Evolutionary conservation across 2,888 invertebrate species (phyloP).

Genomic region (Stenurella melanura): DNA sequence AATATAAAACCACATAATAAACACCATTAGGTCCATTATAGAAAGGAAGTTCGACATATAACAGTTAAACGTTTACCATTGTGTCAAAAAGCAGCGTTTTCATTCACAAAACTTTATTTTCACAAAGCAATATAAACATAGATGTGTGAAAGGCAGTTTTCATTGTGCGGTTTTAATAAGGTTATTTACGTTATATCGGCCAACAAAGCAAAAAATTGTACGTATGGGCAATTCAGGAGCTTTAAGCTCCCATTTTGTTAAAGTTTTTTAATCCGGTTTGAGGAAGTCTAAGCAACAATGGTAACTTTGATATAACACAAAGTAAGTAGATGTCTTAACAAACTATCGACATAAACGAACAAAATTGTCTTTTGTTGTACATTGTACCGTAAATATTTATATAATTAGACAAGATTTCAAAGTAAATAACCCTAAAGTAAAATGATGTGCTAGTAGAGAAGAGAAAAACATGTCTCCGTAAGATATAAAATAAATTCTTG

Average conservation of each 20-base stretch:
- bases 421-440: too few species aligned
- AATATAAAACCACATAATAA: constrained; percentile 11
- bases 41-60: constrained; percentile 14
- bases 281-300: constrained; percentile 18
- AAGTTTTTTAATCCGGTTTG: constrained; percentile 40
- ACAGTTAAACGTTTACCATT: constrained; percentile 22
- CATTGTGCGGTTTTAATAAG: constrained; percentile 57
- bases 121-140: constrained; percentile 55
- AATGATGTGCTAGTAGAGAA: too few species aligned
- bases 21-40: constrained; percentile 23
- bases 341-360: not conserved
- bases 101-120: constrained; percentile 42
- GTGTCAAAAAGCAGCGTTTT: constrained; percentile 42
- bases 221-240: not conserved
- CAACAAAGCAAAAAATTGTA: constrained; percentile 54
- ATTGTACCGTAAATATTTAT: not conserved
- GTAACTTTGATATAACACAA: constrained; percentile 9
- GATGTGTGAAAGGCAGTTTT: constrained; percentile 54
- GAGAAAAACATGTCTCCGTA: too few species aligned
- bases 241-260: constrained; percentile 34
- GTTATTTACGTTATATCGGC: constrained; percentile 58
- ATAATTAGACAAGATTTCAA: too few species aligned
- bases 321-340: constrained; percentile 13
- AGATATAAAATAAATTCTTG: too few species aligned
- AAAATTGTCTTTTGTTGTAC: not conserved